Evolutionary conservation across 2,888 invertebrate genomes (phyloP).

Genomic region (Allolobophora icterica): DNA sequence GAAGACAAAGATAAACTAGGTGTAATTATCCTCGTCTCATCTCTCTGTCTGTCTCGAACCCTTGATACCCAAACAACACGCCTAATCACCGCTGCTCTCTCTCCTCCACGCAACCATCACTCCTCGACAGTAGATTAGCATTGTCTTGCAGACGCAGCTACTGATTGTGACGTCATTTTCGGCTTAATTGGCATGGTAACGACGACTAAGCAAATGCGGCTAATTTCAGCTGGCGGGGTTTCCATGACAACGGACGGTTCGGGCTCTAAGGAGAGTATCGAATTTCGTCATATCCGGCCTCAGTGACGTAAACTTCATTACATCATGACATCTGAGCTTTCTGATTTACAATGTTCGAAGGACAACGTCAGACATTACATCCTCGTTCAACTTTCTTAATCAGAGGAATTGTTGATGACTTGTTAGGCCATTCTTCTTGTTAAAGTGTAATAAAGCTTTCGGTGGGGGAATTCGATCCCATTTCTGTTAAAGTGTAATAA

Average conservation of each 20-base stretch:
- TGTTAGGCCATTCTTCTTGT: neutral
- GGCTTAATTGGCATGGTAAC: neutral
- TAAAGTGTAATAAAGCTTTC: neutral
- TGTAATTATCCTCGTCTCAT: neutral
- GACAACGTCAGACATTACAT: neutral
- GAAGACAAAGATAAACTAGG: neutral
- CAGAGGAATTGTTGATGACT: neutral
- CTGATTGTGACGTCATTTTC: neutral
- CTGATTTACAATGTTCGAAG: neutral
- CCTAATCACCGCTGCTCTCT: neutral
- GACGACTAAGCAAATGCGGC: neutral
- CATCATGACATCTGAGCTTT: neutral
- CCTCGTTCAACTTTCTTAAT: neutral
- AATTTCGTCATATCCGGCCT: neutral
- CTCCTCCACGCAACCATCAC: neutral
- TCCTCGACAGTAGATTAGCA: neutral
- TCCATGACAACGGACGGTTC: neutral
- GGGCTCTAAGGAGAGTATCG: neutral
- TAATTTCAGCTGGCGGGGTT: slow-evolving; percentile 2
- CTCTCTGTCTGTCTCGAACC: neutral
- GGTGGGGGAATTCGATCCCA: too few species aligned
- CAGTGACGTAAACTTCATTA: neutral
- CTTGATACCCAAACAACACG: neutral
- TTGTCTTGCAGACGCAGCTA: neutral
- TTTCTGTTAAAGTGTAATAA: too few species aligned